Evolutionary conservation across 2,797 vertebrate species (phyloP), one percentile per base, ranked within the genome.

Genomic region (Oryzias sinensis): DNA sequence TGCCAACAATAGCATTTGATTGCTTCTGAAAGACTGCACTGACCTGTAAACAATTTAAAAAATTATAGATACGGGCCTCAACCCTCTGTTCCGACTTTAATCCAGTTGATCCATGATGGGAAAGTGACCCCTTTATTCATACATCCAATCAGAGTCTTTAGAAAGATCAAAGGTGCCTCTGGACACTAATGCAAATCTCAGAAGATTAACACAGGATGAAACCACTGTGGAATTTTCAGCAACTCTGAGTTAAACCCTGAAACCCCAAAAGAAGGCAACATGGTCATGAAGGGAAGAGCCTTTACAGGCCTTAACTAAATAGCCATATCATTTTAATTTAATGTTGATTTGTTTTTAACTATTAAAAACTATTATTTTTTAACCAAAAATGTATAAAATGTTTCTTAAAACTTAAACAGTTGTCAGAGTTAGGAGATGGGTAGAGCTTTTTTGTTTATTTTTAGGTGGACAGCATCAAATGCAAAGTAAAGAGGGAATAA

Each of bases 181-280:
- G 78, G 87, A 91, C 89, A 90, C 88, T 87, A 87, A 91, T 91
- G 85, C 89, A 90, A 90, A 91, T 92, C 90, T 87, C 81, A 59
- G 18, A 63, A 90, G 90, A 92, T 91, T 91, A 91, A 82, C 85
- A 73, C 77, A 74, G 85, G 89, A 90, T 90, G 81, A 88, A 89
- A 89, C 87, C 78, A 63, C 80, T 63, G 72, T 76, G 85, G 87
- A 87, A 89, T 91, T 87, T 80, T 87, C 81, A 80, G 73, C 70
- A 75, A 85, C 81, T 74, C 66, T 4, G 49, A 81, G 60, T 79
- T 81, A 85, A 90, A 87, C 59, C 84, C 70, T 59, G 62, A 78
- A 82, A 81, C 52, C 58, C 49, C 77, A 73, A 68, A 72, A 72
- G 68, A 68, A 82, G 77, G 63, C 71, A 68, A 20, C 45, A 56